Percentiles rank a stretch among this genome's conserved stretches.
phyloP scores from a whole-genome alignment of 2,113 vertebrate species.

The human region GRCh38 chr14:101134001-101134500 shows the following conservation, averaged over 20 bases:
- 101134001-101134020: not conserved
- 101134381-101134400: not conserved
- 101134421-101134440: not conserved
- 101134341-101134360: accelerated
- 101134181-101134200: accelerated
- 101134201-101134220: not conserved
- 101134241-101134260: not conserved
- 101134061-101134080: accelerated
- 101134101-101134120: not conserved
- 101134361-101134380: accelerated
- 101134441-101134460: not conserved
- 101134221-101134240: not conserved
- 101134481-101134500: not conserved
- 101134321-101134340: accelerated
- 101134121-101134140: accelerated
- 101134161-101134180: accelerated
- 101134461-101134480: not conserved
- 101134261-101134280: accelerated
- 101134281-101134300: accelerated
- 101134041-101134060: not conserved
- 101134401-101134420: not conserved
- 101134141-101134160: accelerated
- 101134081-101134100: not conserved
- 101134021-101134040: not conserved
- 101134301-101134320: accelerated